Conservation (phyloP, 2,113 vertebrate genomes). For the Ciconia boyciana region DNA sequence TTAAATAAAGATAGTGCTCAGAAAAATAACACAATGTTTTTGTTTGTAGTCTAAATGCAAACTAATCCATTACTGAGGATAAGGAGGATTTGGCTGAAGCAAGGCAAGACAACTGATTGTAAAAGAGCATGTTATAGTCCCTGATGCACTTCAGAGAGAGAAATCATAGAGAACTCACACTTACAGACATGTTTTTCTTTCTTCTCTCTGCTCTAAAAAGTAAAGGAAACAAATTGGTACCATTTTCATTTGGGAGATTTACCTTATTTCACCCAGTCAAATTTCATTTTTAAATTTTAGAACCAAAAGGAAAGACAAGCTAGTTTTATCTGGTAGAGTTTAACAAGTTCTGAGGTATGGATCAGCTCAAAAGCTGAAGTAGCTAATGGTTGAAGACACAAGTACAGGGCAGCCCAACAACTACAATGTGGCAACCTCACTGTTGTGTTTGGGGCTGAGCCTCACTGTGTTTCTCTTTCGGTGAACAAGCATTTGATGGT, state of each 20-base stretch:
- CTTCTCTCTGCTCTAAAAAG: neutral
- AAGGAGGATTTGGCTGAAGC: neutral
- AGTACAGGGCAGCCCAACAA: neutral
- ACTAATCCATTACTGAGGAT: neutral
- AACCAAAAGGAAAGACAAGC: neutral
- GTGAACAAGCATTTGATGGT: neutral
- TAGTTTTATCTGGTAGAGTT: neutral
- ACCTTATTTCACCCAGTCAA: neutral
- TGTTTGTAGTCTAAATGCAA: neutral
- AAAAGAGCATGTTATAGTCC: neutral
- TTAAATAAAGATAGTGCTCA: neutral
- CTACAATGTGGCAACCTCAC: neutral
- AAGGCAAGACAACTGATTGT: neutral
- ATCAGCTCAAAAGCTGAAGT: neutral
- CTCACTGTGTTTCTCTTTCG: fast-evolving
- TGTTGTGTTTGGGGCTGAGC: neutral
- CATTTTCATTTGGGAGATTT: neutral
- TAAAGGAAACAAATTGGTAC: neutral
- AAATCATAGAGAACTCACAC: neutral
- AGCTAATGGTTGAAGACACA: neutral
- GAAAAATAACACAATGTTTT: neutral
- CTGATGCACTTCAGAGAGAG: neutral
- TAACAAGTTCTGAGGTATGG: neutral
- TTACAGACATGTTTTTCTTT: neutral
- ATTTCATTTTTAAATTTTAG: neutral